Conservation (phyloP, 2,797 vertebrate species). For the Danio albolineatus region DNA sequence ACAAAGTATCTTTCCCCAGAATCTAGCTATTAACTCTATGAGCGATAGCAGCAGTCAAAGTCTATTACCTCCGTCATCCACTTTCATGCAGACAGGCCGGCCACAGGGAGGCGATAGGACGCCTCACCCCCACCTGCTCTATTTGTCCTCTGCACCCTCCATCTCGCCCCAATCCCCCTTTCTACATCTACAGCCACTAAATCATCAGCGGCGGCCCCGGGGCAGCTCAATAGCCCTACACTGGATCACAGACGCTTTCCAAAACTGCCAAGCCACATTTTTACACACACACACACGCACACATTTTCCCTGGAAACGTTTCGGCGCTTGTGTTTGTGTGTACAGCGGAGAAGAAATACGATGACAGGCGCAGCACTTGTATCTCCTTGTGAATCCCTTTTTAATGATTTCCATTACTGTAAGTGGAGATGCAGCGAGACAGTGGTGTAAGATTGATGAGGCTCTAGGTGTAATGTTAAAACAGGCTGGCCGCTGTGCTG, state of each 20-base stretch:
- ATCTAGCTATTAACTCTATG: conserved; percentile 82
- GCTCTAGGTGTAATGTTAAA: conserved; percentile 18
- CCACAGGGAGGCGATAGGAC: conserved; percentile 58
- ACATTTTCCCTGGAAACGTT: conserved; percentile 31
- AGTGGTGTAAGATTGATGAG: conserved; percentile 55
- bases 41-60: conserved; percentile 83
- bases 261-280: conserved; percentile 20
- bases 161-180: conserved; percentile 34
- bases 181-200: conserved; percentile 27
- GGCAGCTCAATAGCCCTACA: conserved; percentile 46
- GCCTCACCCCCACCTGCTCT: conserved; percentile 73
- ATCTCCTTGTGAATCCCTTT: conserved; percentile 74
- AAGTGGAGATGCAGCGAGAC: conserved; percentile 53
- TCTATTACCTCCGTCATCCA: conserved; percentile 83
- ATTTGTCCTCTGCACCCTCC: conserved; percentile 69
- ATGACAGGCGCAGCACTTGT: conserved; percentile 66
- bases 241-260: conserved; percentile 36
- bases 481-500: conserved; percentile 8
- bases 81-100: conserved; percentile 78
- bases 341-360: conserved; percentile 62
- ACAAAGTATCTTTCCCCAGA: conserved; percentile 71
- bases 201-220: conserved; percentile 35
- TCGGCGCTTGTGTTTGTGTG: conserved; percentile 29
- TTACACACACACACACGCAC: conserved; percentile 12
- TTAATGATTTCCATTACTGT: conserved; percentile 75